Evolutionary conservation across 64 coral and sea anemone species (phyloP).

Genomic region (Catalaphyllia jardinei): DNA sequence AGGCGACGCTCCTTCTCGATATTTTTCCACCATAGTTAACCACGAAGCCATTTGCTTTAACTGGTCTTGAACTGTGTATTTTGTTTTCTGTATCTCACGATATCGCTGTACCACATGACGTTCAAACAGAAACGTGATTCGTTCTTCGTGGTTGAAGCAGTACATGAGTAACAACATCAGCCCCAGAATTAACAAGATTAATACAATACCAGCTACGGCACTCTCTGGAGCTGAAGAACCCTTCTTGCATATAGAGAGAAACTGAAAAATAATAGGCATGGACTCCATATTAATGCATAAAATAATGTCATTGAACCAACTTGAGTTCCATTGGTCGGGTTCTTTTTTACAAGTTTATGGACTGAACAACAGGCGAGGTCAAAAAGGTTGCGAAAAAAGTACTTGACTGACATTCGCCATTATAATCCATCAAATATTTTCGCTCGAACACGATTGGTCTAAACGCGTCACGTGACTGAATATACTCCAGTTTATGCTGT

Average conservation of each 20-base stretch:
- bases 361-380: too few species aligned
- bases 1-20: background rate
- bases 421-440: too few species aligned
- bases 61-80: background rate
- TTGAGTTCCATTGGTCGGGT: too few species aligned
- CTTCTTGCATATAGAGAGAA: constrained; percentile 32
- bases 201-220: constrained; percentile 21
- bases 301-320: too few species aligned
- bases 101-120: background rate
- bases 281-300: background rate
- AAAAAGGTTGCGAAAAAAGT: too few species aligned
- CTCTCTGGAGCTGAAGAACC: constrained; percentile 33
- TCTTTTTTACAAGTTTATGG: too few species aligned
- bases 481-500: too few species aligned
- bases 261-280: background rate
- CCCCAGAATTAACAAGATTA: constrained; percentile 19
- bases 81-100: too few species aligned
- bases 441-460: too few species aligned
- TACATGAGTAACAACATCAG: constrained; percentile 18
- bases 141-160: constrained; percentile 13
- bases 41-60: background rate
- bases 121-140: background rate
- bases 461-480: too few species aligned
- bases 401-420: too few species aligned
- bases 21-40: background rate